Conservation (phyloP, 1,140 invertebrate species). For the Asbolus verrucosus region DNA sequence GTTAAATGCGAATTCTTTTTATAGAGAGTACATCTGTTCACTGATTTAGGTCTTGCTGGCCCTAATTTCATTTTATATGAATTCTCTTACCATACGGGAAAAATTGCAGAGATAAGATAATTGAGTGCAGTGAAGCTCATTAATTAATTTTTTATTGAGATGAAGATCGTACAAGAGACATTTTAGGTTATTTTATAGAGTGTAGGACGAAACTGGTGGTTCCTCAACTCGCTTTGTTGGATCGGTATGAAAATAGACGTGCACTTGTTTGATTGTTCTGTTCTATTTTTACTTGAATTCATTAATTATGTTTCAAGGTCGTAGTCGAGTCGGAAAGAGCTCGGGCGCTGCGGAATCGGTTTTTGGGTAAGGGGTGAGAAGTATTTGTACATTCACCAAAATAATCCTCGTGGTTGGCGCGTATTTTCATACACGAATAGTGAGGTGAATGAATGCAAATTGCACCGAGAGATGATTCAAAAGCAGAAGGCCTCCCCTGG, state of each 20-base stretch:
- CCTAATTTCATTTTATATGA: no score
- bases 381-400: no score
- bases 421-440: not conserved
- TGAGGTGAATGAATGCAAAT: constrained; percentile 4
- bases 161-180: no score
- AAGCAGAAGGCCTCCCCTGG: no score
- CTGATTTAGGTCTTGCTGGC: no score
- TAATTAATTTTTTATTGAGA: no score
- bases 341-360: no score
- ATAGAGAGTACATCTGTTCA: no score
- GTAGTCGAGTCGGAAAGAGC: constrained; percentile 19
- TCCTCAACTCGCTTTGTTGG: not conserved
- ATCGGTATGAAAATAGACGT: constrained; percentile 15
- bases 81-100: no score
- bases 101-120: not conserved
- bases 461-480: not conserved
- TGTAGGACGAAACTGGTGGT: not conserved
- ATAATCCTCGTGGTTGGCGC: not conserved
- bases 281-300: constrained; percentile 29
- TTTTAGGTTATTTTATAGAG: constrained; percentile 2
- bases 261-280: constrained; percentile 33
- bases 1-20: not conserved
- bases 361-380: not conserved
- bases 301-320: constrained; percentile 36
- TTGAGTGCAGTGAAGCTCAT: no score